A percentile compares a stretch with the other conserved stretches of the same genome.
Evolutionary conservation across 2,113 vertebrate species (phyloP).

Genomic region (Lonchura striata): DNA sequence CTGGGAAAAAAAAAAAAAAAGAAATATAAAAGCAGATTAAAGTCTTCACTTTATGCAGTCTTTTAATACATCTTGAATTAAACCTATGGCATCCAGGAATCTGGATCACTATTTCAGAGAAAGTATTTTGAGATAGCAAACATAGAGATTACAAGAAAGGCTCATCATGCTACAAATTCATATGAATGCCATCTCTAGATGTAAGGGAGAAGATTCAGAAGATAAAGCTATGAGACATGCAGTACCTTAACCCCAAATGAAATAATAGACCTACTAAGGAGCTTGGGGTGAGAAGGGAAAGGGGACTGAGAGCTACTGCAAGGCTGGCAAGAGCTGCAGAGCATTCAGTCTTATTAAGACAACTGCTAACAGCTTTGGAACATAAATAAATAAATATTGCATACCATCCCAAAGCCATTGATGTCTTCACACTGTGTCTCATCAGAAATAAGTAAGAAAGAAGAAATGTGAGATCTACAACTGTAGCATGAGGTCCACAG

Average conservation of each 20-base stretch:
- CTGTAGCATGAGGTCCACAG: background rate
- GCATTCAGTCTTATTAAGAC: background rate
- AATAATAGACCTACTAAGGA: background rate
- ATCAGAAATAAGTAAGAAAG: background rate
- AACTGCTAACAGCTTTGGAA: background rate
- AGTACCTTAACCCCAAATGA: background rate
- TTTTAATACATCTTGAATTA: background rate
- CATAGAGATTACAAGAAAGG: background rate
- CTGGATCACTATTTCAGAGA: background rate
- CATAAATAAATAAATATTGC: background rate
- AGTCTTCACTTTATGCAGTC: background rate
- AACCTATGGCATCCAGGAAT: background rate
- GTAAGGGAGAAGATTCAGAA: background rate
- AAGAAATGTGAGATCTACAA: background rate
- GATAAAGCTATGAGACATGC: background rate
- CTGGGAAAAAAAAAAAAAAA: background rate
- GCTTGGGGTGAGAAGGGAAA: background rate
- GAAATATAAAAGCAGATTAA: background rate
- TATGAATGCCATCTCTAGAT: background rate
- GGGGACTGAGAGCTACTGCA: background rate
- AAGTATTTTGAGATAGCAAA: background rate
- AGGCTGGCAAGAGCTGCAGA: background rate
- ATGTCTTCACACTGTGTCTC: background rate
- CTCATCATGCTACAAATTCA: background rate
- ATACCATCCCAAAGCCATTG: background rate